A percentile compares a stretch with the other conserved stretches of the same genome.
phyloP scores from a whole-genome alignment of 23 tunicate genomes.

The Ascidia mentula region DNA sequence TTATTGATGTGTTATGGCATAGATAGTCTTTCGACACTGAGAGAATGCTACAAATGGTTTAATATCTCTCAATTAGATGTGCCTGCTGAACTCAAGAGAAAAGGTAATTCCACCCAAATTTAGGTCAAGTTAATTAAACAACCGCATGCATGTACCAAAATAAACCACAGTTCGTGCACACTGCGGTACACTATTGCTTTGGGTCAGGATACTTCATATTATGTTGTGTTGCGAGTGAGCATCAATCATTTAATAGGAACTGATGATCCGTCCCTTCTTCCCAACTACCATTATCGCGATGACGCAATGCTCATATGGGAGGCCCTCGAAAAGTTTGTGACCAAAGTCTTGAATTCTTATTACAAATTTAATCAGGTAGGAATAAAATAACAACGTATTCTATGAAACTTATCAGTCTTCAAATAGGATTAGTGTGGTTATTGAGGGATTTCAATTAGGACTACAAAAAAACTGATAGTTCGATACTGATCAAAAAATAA shows the following conservation, averaged over 20 bases:
- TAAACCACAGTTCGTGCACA: not conserved
- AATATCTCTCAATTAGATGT: constrained; percentile 4
- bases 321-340: constrained; percentile 19
- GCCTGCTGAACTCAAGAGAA: not conserved
- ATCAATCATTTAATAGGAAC: no score
- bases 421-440: no score
- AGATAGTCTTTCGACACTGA: not conserved
- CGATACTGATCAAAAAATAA: no score
- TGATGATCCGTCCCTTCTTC: constrained; percentile 21
- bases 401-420: not conserved
- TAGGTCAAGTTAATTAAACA: not conserved
- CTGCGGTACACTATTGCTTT: no score
- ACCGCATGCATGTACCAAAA: not conserved
- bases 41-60: constrained; percentile 6
- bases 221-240: no score
- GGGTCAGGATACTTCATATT: no score
- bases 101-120: constrained; percentile 9
- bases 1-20: no score
- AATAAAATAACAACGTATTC: not conserved
- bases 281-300: constrained; percentile 37
- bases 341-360: constrained; percentile 6
- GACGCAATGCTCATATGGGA: constrained; percentile 46
- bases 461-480: no score
- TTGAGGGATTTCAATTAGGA: no score
- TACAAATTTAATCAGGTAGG: constrained; percentile 31